Evolutionary conservation across 2,113 vertebrate species (phyloP).

Genomic region (Grammomys dolichurus): DNA sequence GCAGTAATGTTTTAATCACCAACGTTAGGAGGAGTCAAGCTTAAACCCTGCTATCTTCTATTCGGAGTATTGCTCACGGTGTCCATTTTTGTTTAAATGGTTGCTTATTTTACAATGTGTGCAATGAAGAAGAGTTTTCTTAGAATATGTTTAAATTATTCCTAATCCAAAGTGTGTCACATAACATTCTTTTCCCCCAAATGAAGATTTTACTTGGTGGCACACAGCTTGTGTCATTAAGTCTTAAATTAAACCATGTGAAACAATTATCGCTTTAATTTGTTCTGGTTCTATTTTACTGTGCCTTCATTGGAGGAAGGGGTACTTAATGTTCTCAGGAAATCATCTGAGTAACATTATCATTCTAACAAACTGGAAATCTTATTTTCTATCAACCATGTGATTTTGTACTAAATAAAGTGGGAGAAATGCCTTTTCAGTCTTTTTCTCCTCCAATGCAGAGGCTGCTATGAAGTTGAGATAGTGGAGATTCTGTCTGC

Average conservation of each 20-base stretch:
- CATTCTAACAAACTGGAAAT: slow-evolving; percentile 60
- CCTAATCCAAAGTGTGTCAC: slow-evolving; percentile 57
- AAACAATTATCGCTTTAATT: slow-evolving; percentile 70
- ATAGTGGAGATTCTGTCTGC: slow-evolving; percentile 64
- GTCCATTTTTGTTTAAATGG: not conserved
- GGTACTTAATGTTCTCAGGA: slow-evolving; percentile 1
- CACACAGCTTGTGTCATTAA: slow-evolving; percentile 59
- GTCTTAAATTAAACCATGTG: slow-evolving; percentile 65
- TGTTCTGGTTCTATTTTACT: slow-evolving; percentile 26
- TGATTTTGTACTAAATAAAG: slow-evolving; percentile 73
- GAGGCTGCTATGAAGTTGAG: slow-evolving; percentile 71
- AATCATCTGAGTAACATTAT: slow-evolving; percentile 50
- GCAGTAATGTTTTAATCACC: slow-evolving; percentile 23
- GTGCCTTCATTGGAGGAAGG: not conserved
- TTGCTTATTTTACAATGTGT: slow-evolving; percentile 44
- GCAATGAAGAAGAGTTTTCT: slow-evolving; percentile 39
- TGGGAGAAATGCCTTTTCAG: slow-evolving; percentile 61
- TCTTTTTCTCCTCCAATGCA: not conserved
- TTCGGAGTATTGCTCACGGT: not conserved
- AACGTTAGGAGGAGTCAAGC: not conserved
- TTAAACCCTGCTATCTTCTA: not conserved
- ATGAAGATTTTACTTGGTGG: slow-evolving; percentile 61
- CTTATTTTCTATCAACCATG: slow-evolving; percentile 69
- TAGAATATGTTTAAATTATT: slow-evolving; percentile 69
- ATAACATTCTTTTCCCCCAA: slow-evolving; percentile 59